These are phyloP conservation scores for Romanogobio albipinnatus DNA, from an alignment of 2,113 vertebrate species.

Conservation along the genomic window DNA sequence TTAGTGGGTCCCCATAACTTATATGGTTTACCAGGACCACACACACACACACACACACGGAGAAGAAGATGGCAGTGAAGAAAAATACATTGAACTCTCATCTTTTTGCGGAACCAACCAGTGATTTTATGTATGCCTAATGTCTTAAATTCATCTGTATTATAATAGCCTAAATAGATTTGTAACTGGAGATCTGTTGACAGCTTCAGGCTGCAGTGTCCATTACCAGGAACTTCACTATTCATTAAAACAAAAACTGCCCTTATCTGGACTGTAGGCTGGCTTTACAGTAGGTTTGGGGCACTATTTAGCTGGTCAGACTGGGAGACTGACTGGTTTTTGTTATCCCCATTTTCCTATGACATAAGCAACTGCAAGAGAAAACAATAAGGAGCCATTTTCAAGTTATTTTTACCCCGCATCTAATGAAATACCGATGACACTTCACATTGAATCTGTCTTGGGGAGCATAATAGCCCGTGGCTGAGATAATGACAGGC, in stretches of 20 bases:
- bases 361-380: neutral
- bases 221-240: neutral
- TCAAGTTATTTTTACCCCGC: constrained; percentile 10
- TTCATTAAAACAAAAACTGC: neutral
- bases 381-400: constrained; percentile 10
- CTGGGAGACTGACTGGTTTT: neutral
- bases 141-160: neutral
- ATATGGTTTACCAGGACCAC: no score
- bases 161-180: neutral
- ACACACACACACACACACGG: no score
- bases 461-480: constrained; percentile 56
- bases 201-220: neutral
- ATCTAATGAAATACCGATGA: constrained; percentile 58
- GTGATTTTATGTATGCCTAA: neutral
- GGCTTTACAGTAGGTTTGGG: neutral
- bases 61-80: no score
- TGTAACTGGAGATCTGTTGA: neutral
- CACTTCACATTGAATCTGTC: constrained; percentile 54
- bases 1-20: no score
- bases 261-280: neutral
- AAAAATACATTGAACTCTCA: no score
- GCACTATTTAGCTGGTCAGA: neutral
- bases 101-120: neutral
- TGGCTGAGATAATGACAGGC: constrained; percentile 59
- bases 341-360: neutral